These are phyloP conservation scores for Vidua chalybeata DNA, from an alignment of 2,113 vertebrate species.

Conservation along the genomic window DNA sequence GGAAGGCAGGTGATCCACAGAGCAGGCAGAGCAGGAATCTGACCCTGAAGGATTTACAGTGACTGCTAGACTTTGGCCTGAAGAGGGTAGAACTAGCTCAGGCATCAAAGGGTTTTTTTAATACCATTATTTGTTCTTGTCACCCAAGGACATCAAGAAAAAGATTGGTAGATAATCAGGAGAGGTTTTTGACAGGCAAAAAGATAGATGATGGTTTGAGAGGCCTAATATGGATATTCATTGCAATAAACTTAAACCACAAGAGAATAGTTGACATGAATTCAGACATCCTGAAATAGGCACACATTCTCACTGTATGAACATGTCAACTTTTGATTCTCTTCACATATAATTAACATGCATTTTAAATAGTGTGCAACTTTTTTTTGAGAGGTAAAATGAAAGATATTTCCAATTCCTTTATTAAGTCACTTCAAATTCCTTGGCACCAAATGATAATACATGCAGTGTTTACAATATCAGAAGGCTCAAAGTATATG, in stretches of 20 bases:
- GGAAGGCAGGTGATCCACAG: neutral
- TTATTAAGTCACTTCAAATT: constrained; percentile 44
- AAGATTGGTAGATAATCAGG: constrained; percentile 50
- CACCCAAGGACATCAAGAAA: neutral
- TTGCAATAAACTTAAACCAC: constrained; percentile 19
- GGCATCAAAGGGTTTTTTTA: neutral
- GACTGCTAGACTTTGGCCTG: neutral
- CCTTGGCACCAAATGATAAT: constrained; percentile 46
- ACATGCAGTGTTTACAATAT: constrained; percentile 43
- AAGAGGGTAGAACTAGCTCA: constrained; percentile 8
- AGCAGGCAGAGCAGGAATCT: neutral
- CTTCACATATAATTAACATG: neutral
- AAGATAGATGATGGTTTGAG: constrained; percentile 28
- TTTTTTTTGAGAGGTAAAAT: neutral
- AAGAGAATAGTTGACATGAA: neutral
- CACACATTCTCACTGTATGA: neutral
- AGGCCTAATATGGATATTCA: constrained; percentile 14
- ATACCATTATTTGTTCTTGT: constrained; percentile 38
- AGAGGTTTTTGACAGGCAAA: constrained; percentile 49
- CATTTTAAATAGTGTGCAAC: neutral
- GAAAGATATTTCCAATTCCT: neutral
- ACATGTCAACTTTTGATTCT: neutral
- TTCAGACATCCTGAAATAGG: neutral
- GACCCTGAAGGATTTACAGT: constrained; percentile 37
- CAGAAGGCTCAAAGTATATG: constrained; percentile 46